These are phyloP conservation scores for Erinaceus europaeus DNA, from an alignment of 2,113 vertebrate genomes.

Conservation along the genomic window DNA sequence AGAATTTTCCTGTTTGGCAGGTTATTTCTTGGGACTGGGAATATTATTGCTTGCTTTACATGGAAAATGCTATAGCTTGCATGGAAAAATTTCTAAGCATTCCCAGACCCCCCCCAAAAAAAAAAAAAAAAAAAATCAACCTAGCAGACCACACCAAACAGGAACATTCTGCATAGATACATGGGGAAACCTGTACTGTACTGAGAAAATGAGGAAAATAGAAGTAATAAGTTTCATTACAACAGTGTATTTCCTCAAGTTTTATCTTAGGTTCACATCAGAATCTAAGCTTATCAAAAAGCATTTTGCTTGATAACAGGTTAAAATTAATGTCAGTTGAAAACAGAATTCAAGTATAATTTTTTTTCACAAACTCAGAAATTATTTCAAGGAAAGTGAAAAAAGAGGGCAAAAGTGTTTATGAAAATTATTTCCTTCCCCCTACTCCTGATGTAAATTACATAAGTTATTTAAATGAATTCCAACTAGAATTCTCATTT, in stretches of 20 bases:
- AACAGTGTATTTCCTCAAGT: background rate
- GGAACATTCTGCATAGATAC: background rate
- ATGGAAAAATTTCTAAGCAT: background rate
- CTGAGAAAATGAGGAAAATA: background rate
- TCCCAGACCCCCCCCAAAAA: background rate
- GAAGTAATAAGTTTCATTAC: background rate
- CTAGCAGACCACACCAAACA: background rate
- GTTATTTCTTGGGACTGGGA: background rate
- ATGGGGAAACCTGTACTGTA: background rate
- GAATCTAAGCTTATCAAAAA: conserved; percentile 35
- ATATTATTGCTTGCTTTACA: background rate
- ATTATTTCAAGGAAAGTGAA: background rate
- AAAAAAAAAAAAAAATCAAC: background rate
- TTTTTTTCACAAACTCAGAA: background rate
- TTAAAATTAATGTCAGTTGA: conserved; percentile 15
- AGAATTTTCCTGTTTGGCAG: no score
- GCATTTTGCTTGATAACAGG: background rate
- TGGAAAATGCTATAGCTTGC: no score
- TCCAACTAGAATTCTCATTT: background rate
- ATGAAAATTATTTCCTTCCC: background rate
- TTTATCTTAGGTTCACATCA: conserved; percentile 7
- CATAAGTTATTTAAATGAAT: background rate
- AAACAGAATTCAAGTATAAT: background rate
- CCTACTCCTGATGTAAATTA: conserved; percentile 19
- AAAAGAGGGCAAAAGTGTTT: background rate